phyloP scores from a whole-genome alignment of 2,797 vertebrate genomes.

The Propithecus deckenii region DNA sequence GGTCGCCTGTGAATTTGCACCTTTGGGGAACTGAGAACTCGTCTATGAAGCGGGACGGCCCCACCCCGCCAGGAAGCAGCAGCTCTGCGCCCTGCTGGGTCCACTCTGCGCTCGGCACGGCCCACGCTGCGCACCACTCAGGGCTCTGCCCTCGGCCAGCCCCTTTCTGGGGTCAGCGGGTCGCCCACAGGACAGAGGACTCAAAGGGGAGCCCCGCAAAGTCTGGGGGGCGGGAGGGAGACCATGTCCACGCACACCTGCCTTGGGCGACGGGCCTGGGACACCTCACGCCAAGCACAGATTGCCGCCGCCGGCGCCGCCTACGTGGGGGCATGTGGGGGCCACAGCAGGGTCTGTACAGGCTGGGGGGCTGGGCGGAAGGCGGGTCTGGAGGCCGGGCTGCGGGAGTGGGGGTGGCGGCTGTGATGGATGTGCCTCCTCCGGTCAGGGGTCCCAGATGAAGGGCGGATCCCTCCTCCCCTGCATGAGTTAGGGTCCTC shows the following conservation, averaged over 20 bases:
- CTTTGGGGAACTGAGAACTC: not conserved
- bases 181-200: not conserved
- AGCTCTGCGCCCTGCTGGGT: not conserved
- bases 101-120: not conserved
- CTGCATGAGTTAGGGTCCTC: constrained; percentile 58
- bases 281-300: too few relatives aligned
- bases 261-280: not conserved
- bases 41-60: not conserved
- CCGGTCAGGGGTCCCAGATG: not conserved
- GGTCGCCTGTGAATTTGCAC: not conserved
- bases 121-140: rapidly evolving
- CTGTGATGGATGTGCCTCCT: not conserved
- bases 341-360: not conserved
- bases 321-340: not conserved
- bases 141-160: not conserved
- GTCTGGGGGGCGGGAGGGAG: not conserved
- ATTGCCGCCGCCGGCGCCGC: not conserved
- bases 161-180: not conserved
- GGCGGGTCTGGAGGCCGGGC: not conserved
- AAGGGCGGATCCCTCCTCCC: constrained; percentile 39
- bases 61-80: too few relatives aligned
- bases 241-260: not conserved
- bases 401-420: not conserved
- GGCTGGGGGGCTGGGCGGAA: not conserved
- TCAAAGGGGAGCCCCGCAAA: not conserved